Base-by-base conservation (phyloP, 92 coral and sea anemone genomes). In the Epizoanthus stellaris region DNA sequence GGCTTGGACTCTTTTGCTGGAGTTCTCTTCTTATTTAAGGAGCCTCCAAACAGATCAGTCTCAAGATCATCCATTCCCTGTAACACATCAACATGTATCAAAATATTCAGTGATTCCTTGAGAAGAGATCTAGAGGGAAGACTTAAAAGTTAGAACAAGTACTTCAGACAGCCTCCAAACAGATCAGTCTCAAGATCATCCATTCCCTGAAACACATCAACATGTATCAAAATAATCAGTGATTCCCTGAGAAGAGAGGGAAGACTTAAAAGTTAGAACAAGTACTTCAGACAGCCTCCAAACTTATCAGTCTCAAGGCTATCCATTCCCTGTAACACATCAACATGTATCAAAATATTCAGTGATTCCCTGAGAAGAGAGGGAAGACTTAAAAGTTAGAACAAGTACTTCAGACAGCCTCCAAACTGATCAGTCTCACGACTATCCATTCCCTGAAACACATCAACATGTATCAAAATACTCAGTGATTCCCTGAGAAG, bases 11-110 rank as follows among this genome's bases (percentile, higher is more conserved):
- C 83, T 43, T 63, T 62, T 45, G 15, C 60, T 77, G 84, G 90
- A 21, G 88, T 65, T 73, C 79, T 66, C 34, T 87, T 88, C 82
- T 72, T 85, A n/a, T 73, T 79, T n/a, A 94, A 85, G 14, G 98
- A 94, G 52, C 93, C 90, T 36, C 99, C 99, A 91, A 96, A 95
- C 64, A 96, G 82, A 64, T 96, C 97, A 23, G 99, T 94, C 81
- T 96, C 99, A 86, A 96, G 77, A 69, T 96, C 99, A 85, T 96
- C 99, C 71, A 96, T 89, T 16, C 93, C 99, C 99, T 96, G 68
- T 3, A 19, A 61, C 23, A 3, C 49, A 42, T 16, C 40, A 38
- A 12, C 11, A 43, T 56, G 12, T 36, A 14, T 39, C 20, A 12
- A 72, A 13, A 8, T 36, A 7, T 5, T 71, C 0, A 39, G 11